Conservation (phyloP, 2,113 vertebrate species). For the Ginglymostoma cirratum region DNA sequence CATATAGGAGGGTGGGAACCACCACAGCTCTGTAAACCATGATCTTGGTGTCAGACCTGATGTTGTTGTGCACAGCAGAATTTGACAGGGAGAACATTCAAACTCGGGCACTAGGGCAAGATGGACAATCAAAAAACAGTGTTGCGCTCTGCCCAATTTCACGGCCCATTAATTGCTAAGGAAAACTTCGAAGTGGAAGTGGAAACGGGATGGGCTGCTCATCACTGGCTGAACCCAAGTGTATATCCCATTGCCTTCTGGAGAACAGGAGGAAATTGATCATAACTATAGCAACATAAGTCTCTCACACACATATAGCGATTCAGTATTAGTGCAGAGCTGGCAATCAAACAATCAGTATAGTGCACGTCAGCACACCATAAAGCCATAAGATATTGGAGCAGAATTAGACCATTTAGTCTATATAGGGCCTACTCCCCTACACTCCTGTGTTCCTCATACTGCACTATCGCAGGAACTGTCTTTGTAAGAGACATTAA, state of each 20-base stretch:
- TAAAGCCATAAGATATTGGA: not conserved
- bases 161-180: not conserved
- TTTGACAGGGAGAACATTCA: not conserved
- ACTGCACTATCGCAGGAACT: too few relatives aligned
- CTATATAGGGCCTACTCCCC: too few relatives aligned
- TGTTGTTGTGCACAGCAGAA: too few relatives aligned
- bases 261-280: not conserved
- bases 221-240: not conserved
- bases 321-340: not conserved
- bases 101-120: not conserved
- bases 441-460: too few relatives aligned
- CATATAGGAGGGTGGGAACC: too few relatives aligned
- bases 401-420: too few relatives aligned
- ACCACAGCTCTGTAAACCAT: too few relatives aligned
- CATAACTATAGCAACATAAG: not conserved
- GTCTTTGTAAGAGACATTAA: too few relatives aligned
- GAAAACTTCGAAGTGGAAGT: not conserved
- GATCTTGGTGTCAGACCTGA: too few relatives aligned
- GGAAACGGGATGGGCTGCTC: not conserved
- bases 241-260: not conserved
- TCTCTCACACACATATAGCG: not conserved
- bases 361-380: not conserved
- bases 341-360: not conserved
- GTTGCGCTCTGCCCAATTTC: not conserved
- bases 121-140: not conserved